Base-by-base conservation (phyloP, 2,113 vertebrate genomes). In the Oxyura jamaicensis region DNA sequence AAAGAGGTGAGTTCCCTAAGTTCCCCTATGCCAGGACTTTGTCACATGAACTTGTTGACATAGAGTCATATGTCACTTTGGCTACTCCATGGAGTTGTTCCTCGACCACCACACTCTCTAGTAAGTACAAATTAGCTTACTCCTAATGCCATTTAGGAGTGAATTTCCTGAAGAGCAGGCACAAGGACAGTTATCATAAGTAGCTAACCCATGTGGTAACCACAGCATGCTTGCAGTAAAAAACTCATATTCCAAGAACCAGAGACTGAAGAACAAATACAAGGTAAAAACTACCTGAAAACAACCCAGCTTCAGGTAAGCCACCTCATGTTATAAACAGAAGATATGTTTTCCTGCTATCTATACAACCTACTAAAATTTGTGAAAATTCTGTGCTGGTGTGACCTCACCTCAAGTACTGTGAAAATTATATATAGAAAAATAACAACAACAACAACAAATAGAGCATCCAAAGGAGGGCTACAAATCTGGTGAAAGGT, bases 71-170 rank as follows among this genome's bases (percentile, higher is more conserved):
- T 2, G 1, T 65, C 62, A 67, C 16, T 15, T 46, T 82, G 36
- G 2, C 46, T 0, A 0, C 35, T 68, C 67, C 56, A 10, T 41
- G 44, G 44, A 4, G 50, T 87, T 59, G 3, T 56, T 74, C 22
- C 29, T 87, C 0, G 0, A 11, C 18, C 26, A 39, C 7, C 1
- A 1, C 25, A 44, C 56, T 84, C 39, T 85, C 5, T 1, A 2
- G 6, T 44, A 65, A 78, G 16, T 50, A 75, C 10, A 33, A 68
- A 52, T 7, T 75, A 29, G 29, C 13, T 48, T n/a, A 48, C 6
- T 84, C 23, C 46, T 66, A 29, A 39, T 91, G 35, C 17, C 3
- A 2, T 39, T 58, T 75, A 55, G 14, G 15, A 65, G 13, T 53
- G 9, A 53, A 58, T 66, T 88, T 80, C 41, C 59, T 66, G 42